Percentiles rank a stretch among this genome's conserved stretches.
phyloP scores from a whole-genome alignment of 2,888 invertebrate genomes.

The Heliconius aoede region DNA sequence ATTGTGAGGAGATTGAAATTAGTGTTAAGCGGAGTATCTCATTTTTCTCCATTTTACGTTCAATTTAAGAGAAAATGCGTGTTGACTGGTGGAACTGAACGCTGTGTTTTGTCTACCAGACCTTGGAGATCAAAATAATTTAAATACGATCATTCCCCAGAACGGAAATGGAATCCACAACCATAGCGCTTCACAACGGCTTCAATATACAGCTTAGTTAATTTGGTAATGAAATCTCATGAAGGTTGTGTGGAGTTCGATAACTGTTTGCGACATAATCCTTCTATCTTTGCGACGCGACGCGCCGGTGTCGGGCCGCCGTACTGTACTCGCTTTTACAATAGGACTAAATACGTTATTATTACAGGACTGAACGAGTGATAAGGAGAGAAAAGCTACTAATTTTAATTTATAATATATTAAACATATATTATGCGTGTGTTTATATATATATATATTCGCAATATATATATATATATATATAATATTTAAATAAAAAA shows the following conservation, averaged over 20 bases:
- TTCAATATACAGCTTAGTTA: conserved; percentile 12
- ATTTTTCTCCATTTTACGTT: too few species aligned
- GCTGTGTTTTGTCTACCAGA: too few species aligned
- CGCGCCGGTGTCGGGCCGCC: neutral
- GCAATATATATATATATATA: neutral
- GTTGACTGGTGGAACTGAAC: too few species aligned
- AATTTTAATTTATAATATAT: neutral
- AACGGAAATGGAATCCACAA: too few species aligned
- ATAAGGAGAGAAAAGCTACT: neutral
- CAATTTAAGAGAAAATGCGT: too few species aligned
- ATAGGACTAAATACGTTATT: neutral
- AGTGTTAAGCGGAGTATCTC: too few species aligned
- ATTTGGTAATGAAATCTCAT: conserved; percentile 39
- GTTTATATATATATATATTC: neutral
- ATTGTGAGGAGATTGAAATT: too few species aligned
- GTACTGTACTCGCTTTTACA: neutral
- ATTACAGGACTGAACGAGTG: conserved; percentile 2
- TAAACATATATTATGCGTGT: neutral
- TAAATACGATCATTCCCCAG: too few species aligned
- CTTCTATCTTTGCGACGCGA: conserved; percentile 12
- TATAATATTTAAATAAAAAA: too few species aligned
- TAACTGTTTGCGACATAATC: conserved; percentile 29
- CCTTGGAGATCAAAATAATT: too few species aligned
- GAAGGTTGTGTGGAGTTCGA: conserved; percentile 31
- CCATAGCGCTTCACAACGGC: neutral